These are phyloP conservation scores for Marasmarcha lunaedactyla DNA, from an alignment of 2,888 invertebrate species.

Conservation along the genomic window DNA sequence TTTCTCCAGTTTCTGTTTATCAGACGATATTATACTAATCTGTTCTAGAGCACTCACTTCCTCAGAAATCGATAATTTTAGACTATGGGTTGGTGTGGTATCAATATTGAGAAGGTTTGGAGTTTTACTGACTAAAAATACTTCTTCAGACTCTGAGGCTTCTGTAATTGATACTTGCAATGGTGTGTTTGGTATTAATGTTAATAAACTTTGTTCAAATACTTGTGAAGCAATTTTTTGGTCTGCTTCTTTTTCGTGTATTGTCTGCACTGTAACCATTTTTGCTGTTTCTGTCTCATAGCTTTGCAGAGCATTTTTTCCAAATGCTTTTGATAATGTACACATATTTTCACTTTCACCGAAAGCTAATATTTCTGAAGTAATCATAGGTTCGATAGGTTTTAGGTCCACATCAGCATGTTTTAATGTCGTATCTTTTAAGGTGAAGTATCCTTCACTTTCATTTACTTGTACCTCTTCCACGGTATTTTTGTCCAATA, in stretches of 20 bases:
- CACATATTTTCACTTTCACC: conserved; percentile 60
- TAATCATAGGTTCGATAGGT: conserved; percentile 70
- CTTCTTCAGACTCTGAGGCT: conserved; percentile 74
- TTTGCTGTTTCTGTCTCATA: conserved; percentile 75
- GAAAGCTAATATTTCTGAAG: conserved; percentile 63
- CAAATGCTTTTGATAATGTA: conserved; percentile 54
- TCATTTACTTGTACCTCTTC: conserved; percentile 75
- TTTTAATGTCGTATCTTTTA: conserved; percentile 52
- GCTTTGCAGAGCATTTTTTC: conserved; percentile 42
- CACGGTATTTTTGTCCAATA: conserved; percentile 70
- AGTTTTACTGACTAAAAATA: conserved; percentile 40
- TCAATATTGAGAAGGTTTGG: conserved; percentile 29
- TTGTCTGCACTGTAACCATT: conserved; percentile 68
- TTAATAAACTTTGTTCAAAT: too few relatives aligned
- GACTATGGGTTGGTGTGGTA: conserved; percentile 31
- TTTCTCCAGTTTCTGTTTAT: conserved; percentile 18
- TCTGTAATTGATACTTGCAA: conserved; percentile 74
- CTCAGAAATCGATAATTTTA: conserved; percentile 50
- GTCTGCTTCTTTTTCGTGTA: conserved; percentile 74
- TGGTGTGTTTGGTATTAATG: conserved; percentile 60
- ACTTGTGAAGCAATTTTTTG: too few relatives aligned
- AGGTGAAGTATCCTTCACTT: conserved; percentile 69
- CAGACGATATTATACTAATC: conserved; percentile 20
- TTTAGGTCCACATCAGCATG: conserved; percentile 71
- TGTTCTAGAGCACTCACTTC: conserved; percentile 55